These are phyloP conservation scores for Serilophus lunatus DNA, from an alignment of 2,113 vertebrate species.

Conservation along the genomic window DNA sequence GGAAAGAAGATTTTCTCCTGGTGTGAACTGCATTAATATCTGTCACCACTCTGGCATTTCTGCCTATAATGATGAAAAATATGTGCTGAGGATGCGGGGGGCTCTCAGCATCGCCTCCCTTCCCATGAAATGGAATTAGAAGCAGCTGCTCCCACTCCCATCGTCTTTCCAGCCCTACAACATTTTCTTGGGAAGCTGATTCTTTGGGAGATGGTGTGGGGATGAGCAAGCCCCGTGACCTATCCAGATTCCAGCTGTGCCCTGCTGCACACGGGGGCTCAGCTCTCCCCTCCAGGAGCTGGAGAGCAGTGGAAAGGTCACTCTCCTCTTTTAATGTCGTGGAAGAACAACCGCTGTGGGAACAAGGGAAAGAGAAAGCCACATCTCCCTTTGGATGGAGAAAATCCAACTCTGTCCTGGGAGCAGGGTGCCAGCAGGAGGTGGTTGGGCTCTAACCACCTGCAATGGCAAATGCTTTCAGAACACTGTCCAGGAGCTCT, in stretches of 20 bases:
- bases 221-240: not conserved
- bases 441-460: not conserved
- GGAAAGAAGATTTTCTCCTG: constrained; percentile 76
- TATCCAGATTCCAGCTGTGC: not conserved
- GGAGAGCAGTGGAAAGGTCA: not conserved
- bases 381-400: not conserved
- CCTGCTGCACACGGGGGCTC: not conserved
- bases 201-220: not conserved
- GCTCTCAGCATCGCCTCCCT: constrained; percentile 32
- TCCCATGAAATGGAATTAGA: constrained; percentile 12
- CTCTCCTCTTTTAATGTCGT: constrained; percentile 2
- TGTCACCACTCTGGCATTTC: constrained; percentile 78
- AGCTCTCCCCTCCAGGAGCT: not conserved
- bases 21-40: constrained; percentile 78
- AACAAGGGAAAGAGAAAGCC: not conserved
- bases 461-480: accelerated
- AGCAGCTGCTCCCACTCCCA: not conserved
- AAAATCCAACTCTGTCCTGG: not conserved
- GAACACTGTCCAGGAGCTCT: not conserved
- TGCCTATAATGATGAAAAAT: constrained; percentile 81
- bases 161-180: not conserved
- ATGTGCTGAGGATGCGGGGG: constrained; percentile 56
- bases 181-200: not conserved
- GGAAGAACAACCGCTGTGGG: not conserved
- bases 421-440: not conserved